Percentiles rank a stretch among this genome's conserved stretches.
Evolutionary conservation across 2,797 vertebrate species (phyloP).

Genomic region (Ciconia nigra): DNA sequence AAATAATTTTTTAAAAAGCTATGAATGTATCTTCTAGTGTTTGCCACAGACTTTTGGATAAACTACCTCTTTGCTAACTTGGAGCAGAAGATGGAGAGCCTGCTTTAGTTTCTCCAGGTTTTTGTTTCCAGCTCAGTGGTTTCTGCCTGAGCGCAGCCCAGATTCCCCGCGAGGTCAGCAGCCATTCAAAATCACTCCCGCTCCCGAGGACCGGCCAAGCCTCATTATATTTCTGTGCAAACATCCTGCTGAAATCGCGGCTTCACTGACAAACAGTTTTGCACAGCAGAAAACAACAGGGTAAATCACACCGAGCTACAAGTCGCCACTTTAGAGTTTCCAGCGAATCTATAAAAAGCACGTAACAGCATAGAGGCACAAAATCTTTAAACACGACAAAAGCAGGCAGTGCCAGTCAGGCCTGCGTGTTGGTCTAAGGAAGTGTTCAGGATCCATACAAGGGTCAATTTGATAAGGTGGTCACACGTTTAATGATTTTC

Average conservation of each 20-base stretch:
- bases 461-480: neutral
- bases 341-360: neutral
- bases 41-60: neutral
- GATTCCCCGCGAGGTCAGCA: constrained; percentile 54
- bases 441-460: neutral
- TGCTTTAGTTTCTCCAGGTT: constrained; percentile 28
- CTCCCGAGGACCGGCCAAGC: constrained; percentile 53
- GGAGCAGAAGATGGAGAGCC: constrained; percentile 9
- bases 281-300: constrained; percentile 33
- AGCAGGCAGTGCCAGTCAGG: neutral
- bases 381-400: neutral
- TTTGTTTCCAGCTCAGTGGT: constrained; percentile 66
- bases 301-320: neutral
- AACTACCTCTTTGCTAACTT: neutral
- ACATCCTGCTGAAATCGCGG: constrained; percentile 34
- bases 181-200: constrained; percentile 57
- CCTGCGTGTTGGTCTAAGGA: neutral
- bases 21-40: neutral
- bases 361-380: neutral
- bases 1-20: neutral
- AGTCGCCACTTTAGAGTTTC: neutral
- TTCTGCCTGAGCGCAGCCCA: constrained; percentile 48
- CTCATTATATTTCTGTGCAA: constrained; percentile 66
- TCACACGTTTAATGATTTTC: neutral
- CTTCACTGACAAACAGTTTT: constrained; percentile 30